phyloP scores from a whole-genome alignment of 2,888 invertebrate species.

The Metalampra italica region DNA sequence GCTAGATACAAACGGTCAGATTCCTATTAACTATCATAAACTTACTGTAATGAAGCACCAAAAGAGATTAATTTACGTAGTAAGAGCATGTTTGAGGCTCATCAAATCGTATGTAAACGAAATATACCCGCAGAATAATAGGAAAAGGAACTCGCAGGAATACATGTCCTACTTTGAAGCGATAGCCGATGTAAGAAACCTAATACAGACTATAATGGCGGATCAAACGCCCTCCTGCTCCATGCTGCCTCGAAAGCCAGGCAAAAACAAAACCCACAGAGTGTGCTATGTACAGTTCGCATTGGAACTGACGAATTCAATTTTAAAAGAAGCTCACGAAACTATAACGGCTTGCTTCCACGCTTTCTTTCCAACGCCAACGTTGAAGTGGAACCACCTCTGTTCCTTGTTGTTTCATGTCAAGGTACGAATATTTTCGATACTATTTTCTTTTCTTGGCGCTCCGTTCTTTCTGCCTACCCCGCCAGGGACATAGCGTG shows the following conservation, averaged over 20 bases:
- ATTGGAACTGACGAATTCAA: conserved; percentile 82
- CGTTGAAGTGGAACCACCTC: conserved; percentile 94
- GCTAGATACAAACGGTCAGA: conserved; percentile 57
- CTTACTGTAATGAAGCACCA: conserved; percentile 82
- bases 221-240: conserved; percentile 76
- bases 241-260: conserved; percentile 50
- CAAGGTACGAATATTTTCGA: conserved; percentile 72
- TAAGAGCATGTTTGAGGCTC: conserved; percentile 88
- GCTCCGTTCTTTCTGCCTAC: no score
- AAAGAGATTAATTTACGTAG: conserved; percentile 91
- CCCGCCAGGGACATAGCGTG: no score
- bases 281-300: conserved; percentile 69
- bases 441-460: no score
- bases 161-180: conserved; percentile 90
- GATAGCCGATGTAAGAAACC: conserved; percentile 89
- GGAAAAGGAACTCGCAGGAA: conserved; percentile 74
- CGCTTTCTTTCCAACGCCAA: conserved; percentile 96
- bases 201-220: conserved; percentile 89
- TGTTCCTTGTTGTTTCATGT: conserved; percentile 87
- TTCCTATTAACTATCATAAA: conserved; percentile 70
- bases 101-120: conserved; percentile 92
- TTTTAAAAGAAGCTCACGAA: conserved; percentile 92
- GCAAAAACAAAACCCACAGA: conserved; percentile 59
- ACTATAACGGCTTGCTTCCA: conserved; percentile 96
- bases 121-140: conserved; percentile 88